Conservation (phyloP, 2,113 vertebrate genomes). For the Recurvirostra avosetta region DNA sequence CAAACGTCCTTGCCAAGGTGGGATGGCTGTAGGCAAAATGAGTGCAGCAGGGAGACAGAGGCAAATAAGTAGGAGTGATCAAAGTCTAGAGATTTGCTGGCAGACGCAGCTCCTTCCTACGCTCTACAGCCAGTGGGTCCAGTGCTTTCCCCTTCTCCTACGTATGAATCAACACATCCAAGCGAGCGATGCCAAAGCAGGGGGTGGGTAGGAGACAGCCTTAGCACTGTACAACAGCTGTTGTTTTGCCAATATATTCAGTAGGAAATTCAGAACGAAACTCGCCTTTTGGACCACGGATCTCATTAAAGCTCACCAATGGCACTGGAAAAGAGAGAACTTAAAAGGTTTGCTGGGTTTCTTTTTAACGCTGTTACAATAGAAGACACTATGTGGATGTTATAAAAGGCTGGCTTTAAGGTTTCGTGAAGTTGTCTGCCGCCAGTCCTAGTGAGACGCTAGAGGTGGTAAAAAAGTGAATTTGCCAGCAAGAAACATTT, state of each 20-base stretch:
- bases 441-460: neutral
- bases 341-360: neutral
- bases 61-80: slow-evolving; percentile 62
- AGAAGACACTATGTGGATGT: neutral
- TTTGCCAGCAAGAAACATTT: slow-evolving; percentile 28
- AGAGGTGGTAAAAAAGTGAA: slow-evolving; percentile 13
- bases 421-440: neutral
- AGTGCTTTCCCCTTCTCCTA: slow-evolving; percentile 53
- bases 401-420: neutral
- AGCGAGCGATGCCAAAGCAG: neutral
- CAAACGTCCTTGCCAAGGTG: slow-evolving; percentile 38
- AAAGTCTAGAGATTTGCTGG: slow-evolving; percentile 59
- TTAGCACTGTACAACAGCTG: slow-evolving; percentile 22
- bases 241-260: slow-evolving; percentile 36
- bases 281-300: neutral
- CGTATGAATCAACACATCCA: slow-evolving; percentile 48
- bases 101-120: slow-evolving; percentile 50
- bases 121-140: slow-evolving; percentile 43
- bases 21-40: slow-evolving; percentile 62
- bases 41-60: slow-evolving; percentile 41
- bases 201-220: slow-evolving; percentile 43
- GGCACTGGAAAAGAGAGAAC: neutral
- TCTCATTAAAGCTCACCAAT: slow-evolving; percentile 5
- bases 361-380: neutral
- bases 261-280: slow-evolving; percentile 16